Evolutionary conservation across 2,113 vertebrate species (phyloP).

Genomic region (Mirounga angustirostris): DNA sequence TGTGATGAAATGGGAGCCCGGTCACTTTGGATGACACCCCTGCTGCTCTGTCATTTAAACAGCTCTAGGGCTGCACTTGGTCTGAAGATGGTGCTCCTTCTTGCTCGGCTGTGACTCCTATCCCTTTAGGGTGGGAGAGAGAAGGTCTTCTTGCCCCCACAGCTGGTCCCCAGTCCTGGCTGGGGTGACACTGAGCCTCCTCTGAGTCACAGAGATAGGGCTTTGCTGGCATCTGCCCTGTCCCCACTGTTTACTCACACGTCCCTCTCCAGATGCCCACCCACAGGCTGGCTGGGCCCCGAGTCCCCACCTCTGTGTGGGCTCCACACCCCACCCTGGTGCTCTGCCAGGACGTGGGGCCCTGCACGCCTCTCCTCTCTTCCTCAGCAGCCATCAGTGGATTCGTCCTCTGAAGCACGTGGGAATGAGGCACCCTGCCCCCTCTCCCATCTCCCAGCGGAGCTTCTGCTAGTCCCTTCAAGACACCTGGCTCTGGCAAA

Average conservation of each 20-base stretch:
- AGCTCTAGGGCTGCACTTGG: neutral
- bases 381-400: neutral
- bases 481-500: neutral
- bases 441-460: neutral
- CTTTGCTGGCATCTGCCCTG: neutral
- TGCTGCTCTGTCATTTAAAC: accelerated
- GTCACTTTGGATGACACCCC: accelerated
- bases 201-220: accelerated
- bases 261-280: neutral
- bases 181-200: accelerated
- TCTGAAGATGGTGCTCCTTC: neutral
- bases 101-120: neutral
- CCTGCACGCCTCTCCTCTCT: neutral
- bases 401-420: neutral
- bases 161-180: neutral
- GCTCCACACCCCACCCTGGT: accelerated
- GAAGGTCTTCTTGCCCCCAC: neutral
- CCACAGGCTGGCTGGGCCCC: accelerated
- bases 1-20: accelerated
- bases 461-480: neutral
- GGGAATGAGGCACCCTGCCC: accelerated
- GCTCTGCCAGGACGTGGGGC: neutral
- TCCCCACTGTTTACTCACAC: neutral
- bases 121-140: too few species aligned
- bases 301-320: accelerated